A percentile compares a stretch with the other conserved stretches of the same genome.
Evolutionary conservation across 2,888 invertebrate species (phyloP).

Genomic region (Lordiphosa andalusiaca): DNA sequence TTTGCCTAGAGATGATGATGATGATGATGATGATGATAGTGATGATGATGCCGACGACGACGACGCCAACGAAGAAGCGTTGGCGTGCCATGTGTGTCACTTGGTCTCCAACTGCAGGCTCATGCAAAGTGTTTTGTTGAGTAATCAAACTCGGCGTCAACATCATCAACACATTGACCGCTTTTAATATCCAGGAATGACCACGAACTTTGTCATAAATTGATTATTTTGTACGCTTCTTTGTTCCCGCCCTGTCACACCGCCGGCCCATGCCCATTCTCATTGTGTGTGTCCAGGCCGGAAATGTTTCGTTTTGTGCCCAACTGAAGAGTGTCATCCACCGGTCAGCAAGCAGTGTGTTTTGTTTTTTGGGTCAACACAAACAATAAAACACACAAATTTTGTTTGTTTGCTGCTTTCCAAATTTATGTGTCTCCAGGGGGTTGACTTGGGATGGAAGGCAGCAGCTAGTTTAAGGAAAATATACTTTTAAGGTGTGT

Average conservation of each 20-base stretch:
- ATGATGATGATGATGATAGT: conserved; percentile 2
- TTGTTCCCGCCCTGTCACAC: conserved; percentile 3
- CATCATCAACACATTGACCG: conserved; percentile 14
- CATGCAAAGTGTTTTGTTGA: conserved; percentile 25
- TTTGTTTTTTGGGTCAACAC: conserved; percentile 17
- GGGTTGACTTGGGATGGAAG: conserved; percentile 4
- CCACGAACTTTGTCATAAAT: conserved; percentile 33
- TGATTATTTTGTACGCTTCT: conserved; percentile 27
- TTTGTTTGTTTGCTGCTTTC: conserved; percentile 1
- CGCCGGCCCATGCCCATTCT: background rate
- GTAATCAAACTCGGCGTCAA: conserved; percentile 11
- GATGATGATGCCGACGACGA: background rate
- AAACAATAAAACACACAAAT: conserved; percentile 13
- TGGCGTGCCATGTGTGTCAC: conserved; percentile 28
- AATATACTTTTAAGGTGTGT: too few species aligned
- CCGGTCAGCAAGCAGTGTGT: conserved; percentile 5
- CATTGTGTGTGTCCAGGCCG: conserved; percentile 46
- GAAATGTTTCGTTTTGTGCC: conserved; percentile 46
- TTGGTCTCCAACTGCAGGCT: conserved; percentile 13
- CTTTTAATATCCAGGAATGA: conserved; percentile 10
- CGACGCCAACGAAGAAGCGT: conserved; percentile 3
- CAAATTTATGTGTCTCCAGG: conserved; percentile 11
- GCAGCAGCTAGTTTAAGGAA: too few species aligned
- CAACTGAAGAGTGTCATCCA: conserved; percentile 8
- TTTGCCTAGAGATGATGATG: conserved; percentile 4